Evolutionary conservation across 2,888 invertebrate species (phyloP).

Genomic region (Meteorus colon): DNA sequence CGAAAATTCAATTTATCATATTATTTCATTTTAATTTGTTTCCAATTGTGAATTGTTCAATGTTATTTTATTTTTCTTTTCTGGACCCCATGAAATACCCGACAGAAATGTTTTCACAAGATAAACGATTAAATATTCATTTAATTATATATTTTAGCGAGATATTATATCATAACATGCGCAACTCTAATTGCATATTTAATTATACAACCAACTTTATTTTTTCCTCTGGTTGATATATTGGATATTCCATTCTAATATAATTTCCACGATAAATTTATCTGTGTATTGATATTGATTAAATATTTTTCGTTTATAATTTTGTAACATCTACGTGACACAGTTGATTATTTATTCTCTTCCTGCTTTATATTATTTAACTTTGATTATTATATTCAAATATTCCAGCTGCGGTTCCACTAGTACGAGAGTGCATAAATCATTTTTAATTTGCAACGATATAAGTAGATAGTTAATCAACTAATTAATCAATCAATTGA

Average conservation of each 20-base stretch:
- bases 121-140: slow-evolving; percentile 4
- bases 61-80: slow-evolving; percentile 31
- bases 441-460: background rate
- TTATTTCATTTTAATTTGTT: background rate
- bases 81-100: slow-evolving; percentile 30
- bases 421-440: slow-evolving; percentile 17
- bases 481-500: no score
- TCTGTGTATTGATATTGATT: background rate
- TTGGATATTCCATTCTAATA: no score
- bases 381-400: background rate
- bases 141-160: background rate
- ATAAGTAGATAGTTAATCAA: no score
- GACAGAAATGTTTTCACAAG: slow-evolving; percentile 18
- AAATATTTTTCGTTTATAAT: background rate
- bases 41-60: slow-evolving; percentile 13
- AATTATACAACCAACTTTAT: no score
- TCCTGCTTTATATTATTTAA: background rate
- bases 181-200: no score
- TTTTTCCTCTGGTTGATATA: no score
- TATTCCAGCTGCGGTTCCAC: slow-evolving; percentile 24
- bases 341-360: background rate
- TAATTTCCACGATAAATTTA: no score
- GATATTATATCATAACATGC: no score
- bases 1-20: background rate
- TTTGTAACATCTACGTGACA: background rate